Evolutionary conservation across 2,113 vertebrate species (phyloP).

Genomic region (Stegastes partitus): DNA sequence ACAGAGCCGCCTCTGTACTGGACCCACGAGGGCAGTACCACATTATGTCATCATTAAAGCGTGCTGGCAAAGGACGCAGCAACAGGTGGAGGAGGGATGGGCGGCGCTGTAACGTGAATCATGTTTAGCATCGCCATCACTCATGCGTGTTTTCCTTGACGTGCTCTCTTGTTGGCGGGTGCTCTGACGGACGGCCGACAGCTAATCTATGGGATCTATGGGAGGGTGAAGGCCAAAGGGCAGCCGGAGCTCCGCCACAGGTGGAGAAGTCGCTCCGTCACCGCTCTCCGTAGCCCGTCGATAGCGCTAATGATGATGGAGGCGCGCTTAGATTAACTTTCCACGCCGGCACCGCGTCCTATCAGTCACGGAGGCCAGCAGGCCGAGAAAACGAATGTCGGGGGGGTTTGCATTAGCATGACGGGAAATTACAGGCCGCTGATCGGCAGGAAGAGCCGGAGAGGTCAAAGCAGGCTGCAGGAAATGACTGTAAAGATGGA

Average conservation of each 20-base stretch:
- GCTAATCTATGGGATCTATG: constrained; percentile 72
- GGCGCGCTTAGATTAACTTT: constrained; percentile 55
- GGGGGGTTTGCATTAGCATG: constrained; percentile 14
- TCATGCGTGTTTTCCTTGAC: constrained; percentile 39
- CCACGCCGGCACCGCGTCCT: constrained; percentile 27
- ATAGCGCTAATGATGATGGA: constrained; percentile 65
- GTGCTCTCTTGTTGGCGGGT: neutral
- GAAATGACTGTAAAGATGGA: too few species aligned
- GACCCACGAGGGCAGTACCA: neutral
- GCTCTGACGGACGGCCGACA: constrained; percentile 62
- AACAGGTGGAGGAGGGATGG: constrained; percentile 11
- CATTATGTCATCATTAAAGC: constrained; percentile 19
- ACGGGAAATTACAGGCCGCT: constrained; percentile 15
- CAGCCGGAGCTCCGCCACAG: constrained; percentile 33
- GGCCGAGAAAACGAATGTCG: neutral
- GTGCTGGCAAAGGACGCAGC: constrained; percentile 9
- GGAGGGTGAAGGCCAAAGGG: constrained; percentile 40
- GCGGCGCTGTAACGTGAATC: constrained; percentile 34
- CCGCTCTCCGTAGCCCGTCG: constrained; percentile 38
- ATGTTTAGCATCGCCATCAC: constrained; percentile 39
- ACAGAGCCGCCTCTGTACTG: neutral
- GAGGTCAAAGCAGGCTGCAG: constrained; percentile 35
- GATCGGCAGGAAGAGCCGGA: constrained; percentile 11
- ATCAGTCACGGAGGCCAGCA: constrained; percentile 45
- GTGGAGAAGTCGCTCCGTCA: constrained; percentile 7